Conservation (phyloP, 2,113 vertebrate genomes). For the Cyanocitta stelleri region DNA sequence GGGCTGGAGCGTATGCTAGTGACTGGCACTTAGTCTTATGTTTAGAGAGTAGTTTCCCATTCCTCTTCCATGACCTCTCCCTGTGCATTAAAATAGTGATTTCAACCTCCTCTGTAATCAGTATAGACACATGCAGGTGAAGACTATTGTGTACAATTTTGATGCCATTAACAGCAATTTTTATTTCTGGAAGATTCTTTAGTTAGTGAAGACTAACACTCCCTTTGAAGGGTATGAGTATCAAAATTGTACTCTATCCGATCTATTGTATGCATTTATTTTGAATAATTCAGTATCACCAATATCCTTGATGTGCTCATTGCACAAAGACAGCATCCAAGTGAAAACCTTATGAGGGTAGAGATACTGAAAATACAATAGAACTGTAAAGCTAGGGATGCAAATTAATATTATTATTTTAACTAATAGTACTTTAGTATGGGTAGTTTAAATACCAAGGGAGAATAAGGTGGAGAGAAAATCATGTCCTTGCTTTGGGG, state of each 20-base stretch:
- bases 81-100: background rate
- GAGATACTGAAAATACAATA: background rate
- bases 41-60: background rate
- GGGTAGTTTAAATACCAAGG: background rate
- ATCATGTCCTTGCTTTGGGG: constrained; percentile 21
- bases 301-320: background rate
- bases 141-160: background rate
- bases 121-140: background rate
- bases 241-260: background rate
- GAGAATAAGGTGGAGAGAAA: background rate
- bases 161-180: background rate
- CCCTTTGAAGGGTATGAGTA: background rate
- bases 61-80: background rate
- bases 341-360: background rate
- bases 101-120: background rate
- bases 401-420: constrained; percentile 6
- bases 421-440: background rate
- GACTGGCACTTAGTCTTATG: background rate
- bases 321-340: background rate
- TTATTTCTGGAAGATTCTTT: background rate
- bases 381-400: background rate
- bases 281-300: background rate
- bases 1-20: background rate
- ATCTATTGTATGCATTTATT: background rate
- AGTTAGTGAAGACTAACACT: background rate